phyloP scores from a whole-genome alignment of 1,140 invertebrate genomes.

The Patella vulgata region DNA sequence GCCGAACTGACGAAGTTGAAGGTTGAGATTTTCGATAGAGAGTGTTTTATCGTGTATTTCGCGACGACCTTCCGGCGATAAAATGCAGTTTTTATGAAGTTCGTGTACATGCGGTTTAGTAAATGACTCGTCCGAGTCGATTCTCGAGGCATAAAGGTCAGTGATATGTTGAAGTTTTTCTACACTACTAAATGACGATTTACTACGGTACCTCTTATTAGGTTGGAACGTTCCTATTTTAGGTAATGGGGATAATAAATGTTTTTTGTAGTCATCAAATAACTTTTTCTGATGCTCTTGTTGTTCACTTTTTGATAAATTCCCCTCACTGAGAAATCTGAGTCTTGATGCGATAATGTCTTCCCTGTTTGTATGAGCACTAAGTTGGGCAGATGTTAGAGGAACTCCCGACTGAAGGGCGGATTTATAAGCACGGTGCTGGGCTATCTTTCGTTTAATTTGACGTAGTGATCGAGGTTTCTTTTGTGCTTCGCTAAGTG shows the following conservation, averaged over 20 bases:
- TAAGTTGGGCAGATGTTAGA: constrained; percentile 3
- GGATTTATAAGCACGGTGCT: too few relatives aligned
- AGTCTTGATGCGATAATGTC: constrained; percentile 43
- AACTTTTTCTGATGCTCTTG: constrained; percentile 13
- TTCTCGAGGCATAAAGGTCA: constrained; percentile 11
- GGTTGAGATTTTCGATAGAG: constrained; percentile 51
- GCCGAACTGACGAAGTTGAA: constrained; percentile 38
- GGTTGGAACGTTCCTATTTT: constrained; percentile 16
- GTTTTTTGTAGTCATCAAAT: constrained; percentile 16
- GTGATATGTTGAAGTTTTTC: constrained; percentile 23
- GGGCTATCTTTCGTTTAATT: too few relatives aligned
- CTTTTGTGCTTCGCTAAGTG: too few relatives aligned
- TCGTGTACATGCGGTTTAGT: constrained; percentile 41
- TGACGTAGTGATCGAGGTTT: too few relatives aligned
- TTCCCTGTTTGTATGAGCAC: constrained; percentile 34
- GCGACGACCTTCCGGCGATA: constrained; percentile 47
- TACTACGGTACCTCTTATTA: background rate
- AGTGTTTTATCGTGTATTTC: constrained; percentile 48
- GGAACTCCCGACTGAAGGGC: too few relatives aligned
- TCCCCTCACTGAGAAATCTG: constrained; percentile 52
- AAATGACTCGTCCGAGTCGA: constrained; percentile 27
- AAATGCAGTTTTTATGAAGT: constrained; percentile 58
- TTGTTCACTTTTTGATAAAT: constrained; percentile 22
- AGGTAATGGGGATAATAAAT: constrained; percentile 17
- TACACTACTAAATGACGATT: constrained; percentile 9